phyloP scores from a whole-genome alignment of 2,888 invertebrate species.

The Oscheius sp. region DNA sequence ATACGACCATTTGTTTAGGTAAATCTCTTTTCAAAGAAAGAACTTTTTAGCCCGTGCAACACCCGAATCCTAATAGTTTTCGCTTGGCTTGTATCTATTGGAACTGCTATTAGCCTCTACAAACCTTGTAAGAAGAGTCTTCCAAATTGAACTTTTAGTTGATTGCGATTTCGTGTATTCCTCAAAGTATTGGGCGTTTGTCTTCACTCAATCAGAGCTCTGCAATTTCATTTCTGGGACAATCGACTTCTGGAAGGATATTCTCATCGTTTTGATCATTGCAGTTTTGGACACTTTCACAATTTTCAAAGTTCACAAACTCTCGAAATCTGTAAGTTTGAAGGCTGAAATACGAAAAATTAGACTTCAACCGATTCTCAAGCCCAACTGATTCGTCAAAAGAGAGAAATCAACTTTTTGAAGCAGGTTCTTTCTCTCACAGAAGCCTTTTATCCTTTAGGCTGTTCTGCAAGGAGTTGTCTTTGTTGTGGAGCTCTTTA shows the following conservation, averaged over 20 bases:
- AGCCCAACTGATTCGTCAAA: not conserved
- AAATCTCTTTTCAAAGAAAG: not conserved
- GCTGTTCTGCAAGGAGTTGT: conserved; percentile 19
- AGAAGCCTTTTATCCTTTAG: conserved; percentile 2
- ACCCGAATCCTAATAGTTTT: not conserved
- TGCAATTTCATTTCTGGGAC: not conserved
- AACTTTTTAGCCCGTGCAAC: conserved; percentile 13
- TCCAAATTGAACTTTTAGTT: not conserved
- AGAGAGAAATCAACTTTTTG: conserved; percentile 17
- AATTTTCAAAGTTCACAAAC: not conserved
- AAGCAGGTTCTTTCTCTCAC: conserved; percentile 8
- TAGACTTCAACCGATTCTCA: not conserved
- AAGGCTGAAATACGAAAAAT: too few species aligned
- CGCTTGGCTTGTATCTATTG: conserved; percentile 16
- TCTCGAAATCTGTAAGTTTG: not conserved
- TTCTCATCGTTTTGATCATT: not conserved
- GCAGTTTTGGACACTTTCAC: not conserved
- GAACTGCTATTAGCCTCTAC: conserved; percentile 7
- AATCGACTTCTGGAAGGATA: not conserved
- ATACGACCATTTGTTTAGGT: conserved; percentile 24
- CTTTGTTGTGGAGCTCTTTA: conserved; percentile 20
- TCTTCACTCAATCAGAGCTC: not conserved
- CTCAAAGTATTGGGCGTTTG: not conserved
- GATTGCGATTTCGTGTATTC: not conserved
- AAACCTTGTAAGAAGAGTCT: not conserved